Evolutionary conservation across 2,797 vertebrate genomes (phyloP).

Genomic region (Spatula clypeata): DNA sequence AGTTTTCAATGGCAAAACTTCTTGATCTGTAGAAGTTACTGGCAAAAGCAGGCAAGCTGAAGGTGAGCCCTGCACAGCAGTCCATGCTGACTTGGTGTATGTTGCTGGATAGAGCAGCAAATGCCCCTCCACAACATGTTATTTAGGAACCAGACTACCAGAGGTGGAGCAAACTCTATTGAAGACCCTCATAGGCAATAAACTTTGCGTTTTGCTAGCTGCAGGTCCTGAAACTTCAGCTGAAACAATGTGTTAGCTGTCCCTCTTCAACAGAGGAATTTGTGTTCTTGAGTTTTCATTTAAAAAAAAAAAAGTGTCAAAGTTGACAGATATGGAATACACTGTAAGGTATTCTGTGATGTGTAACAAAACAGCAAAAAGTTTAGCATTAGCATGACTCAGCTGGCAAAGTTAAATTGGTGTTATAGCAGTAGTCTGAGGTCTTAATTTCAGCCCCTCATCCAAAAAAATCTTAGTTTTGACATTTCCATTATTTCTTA

Average conservation of each 20-base stretch:
- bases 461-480: accelerated
- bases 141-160: background rate
- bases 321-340: accelerated
- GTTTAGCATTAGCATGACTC: background rate
- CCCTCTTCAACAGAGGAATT: background rate
- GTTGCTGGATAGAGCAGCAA: background rate
- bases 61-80: background rate
- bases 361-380: accelerated
- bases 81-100: accelerated
- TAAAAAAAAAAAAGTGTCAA: too few relatives aligned
- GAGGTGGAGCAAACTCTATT: background rate
- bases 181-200: accelerated
- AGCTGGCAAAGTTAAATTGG: background rate
- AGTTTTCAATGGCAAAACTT: background rate
- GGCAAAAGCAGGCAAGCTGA: background rate
- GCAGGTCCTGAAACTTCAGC: background rate
- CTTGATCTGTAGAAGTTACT: background rate
- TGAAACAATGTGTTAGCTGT: background rate
- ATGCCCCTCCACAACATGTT: accelerated
- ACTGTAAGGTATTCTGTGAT: accelerated
- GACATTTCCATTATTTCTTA: background rate
- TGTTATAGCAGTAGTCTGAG: background rate
- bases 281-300: accelerated
- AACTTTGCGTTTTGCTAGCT: background rate
- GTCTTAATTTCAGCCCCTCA: background rate